These are phyloP conservation scores for Phrixothrix hirtus DNA, from an alignment of 2,888 invertebrate species.

Conservation along the genomic window DNA sequence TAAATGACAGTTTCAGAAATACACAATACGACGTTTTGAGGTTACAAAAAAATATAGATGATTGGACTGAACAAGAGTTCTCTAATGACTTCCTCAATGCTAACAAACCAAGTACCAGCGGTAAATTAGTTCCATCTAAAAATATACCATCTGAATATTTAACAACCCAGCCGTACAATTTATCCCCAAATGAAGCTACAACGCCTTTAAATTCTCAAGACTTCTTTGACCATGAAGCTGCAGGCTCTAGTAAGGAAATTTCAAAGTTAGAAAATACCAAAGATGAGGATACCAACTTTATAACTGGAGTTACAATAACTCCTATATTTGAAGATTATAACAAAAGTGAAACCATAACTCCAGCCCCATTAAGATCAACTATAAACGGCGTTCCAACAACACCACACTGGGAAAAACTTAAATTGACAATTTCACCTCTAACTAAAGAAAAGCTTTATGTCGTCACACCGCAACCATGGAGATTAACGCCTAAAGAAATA, in stretches of 20 bases:
- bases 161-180: slow-evolving; percentile 61
- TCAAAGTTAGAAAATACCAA: slow-evolving; percentile 33
- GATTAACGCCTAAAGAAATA: slow-evolving; percentile 49
- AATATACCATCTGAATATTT: slow-evolving; percentile 78
- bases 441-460: slow-evolving; percentile 82
- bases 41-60: slow-evolving; percentile 81
- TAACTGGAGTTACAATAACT: slow-evolving; percentile 36
- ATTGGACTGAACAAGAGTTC: slow-evolving; percentile 81
- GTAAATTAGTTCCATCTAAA: slow-evolving; percentile 66
- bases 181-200: slow-evolving; percentile 23
- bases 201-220: slow-evolving; percentile 22
- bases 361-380: slow-evolving; percentile 37
- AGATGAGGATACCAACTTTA: slow-evolving; percentile 47
- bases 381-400: slow-evolving; percentile 45
- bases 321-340: not conserved
- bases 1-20: slow-evolving; percentile 50
- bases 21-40: slow-evolving; percentile 72
- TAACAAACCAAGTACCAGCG: slow-evolving; percentile 57
- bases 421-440: slow-evolving; percentile 73
- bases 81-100: slow-evolving; percentile 59
- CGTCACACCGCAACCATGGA: slow-evolving; percentile 75
- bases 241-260: slow-evolving; percentile 45
- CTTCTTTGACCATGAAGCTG: slow-evolving; percentile 41
- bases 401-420: slow-evolving; percentile 68
- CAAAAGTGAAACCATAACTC: slow-evolving; percentile 14